Conservation (phyloP, 2,888 invertebrate species). For the Eueremaeus valkanovi region DNA sequence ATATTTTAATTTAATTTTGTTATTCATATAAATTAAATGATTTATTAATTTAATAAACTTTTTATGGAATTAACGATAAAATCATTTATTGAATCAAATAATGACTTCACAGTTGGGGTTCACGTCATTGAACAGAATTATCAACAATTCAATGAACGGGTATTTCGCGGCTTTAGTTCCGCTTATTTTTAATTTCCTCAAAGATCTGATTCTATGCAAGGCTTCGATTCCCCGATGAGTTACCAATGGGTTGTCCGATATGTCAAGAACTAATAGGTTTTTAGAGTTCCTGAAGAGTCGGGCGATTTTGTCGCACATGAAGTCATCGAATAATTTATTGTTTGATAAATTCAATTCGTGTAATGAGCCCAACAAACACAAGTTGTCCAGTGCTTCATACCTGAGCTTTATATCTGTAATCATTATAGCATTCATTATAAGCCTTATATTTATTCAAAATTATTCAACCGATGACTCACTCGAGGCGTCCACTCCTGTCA, state of each 20-base stretch:
- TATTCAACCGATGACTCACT: conserved; percentile 49
- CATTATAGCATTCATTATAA: not conserved
- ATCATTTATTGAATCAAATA: not conserved
- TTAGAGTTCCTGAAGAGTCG: conserved; percentile 37
- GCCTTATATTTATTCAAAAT: not conserved
- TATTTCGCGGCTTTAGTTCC: conserved; percentile 36
- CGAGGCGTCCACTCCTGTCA: conserved; percentile 78
- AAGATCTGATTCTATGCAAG: conserved; percentile 29
- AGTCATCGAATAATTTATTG: conserved; percentile 39
- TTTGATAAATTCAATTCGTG: conserved; percentile 40
- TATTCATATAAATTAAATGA: not conserved
- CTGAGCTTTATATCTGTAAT: conserved; percentile 59
- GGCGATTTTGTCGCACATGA: conserved; percentile 37
- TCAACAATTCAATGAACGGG: conserved; percentile 36
- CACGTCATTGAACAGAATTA: conserved; percentile 35
- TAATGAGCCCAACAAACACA: conserved; percentile 54
- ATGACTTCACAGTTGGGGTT: conserved; percentile 39
- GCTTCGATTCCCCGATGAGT: conserved; percentile 35
- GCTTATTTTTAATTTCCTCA: conserved; percentile 16
- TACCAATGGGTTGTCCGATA: conserved; percentile 23
- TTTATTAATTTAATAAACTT: not conserved
- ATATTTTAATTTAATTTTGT: not conserved
- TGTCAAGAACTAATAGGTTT: conserved; percentile 24
- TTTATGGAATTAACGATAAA: not conserved
- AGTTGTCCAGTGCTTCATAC: conserved; percentile 76